Conservation (phyloP, 2,113 vertebrate species). For the Kryptolebias marmoratus region DNA sequence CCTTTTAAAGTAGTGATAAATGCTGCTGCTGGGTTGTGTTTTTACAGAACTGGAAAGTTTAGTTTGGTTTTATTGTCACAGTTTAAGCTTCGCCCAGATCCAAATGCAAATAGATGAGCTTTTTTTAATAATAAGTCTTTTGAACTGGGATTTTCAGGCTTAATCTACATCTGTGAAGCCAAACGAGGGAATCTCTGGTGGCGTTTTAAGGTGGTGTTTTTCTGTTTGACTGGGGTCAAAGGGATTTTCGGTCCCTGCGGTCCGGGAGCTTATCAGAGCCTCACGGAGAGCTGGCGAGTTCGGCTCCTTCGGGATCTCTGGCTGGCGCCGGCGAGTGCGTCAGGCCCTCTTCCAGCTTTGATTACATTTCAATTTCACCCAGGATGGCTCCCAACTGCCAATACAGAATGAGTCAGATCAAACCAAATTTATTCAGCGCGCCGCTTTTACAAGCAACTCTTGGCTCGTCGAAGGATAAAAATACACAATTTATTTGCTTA, state of each 20-base stretch:
- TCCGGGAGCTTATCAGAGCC: constrained; percentile 50
- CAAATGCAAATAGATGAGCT: constrained; percentile 53
- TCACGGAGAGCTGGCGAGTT: constrained; percentile 27
- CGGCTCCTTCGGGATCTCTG: constrained; percentile 37
- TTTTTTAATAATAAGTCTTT: constrained; percentile 29
- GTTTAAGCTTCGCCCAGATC: constrained; percentile 30
- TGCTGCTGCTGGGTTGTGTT: not conserved
- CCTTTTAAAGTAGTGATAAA: constrained; percentile 13
- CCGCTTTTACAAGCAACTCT: constrained; percentile 42
- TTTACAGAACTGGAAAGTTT: not conserved
- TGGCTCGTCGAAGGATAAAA: constrained; percentile 28
- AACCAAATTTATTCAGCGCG: constrained; percentile 54
- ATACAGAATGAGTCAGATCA: constrained; percentile 54
- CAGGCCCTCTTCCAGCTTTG: constrained; percentile 52
- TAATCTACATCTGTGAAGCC: constrained; percentile 42
- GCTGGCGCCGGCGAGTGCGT: constrained; percentile 12
- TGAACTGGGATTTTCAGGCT: constrained; percentile 49
- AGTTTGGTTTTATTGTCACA: constrained; percentile 33
- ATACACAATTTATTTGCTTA: constrained; percentile 10
- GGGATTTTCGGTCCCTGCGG: constrained; percentile 48
- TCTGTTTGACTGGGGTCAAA: constrained; percentile 59
- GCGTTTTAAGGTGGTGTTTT: constrained; percentile 44
- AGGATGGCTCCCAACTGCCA: constrained; percentile 35
- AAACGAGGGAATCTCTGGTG: constrained; percentile 21
- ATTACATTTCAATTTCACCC: constrained; percentile 55